Evolutionary conservation across 2,888 invertebrate genomes (phyloP), one percentile per base, ranked within the genome.

Genomic region (Torymus tubicola): DNA sequence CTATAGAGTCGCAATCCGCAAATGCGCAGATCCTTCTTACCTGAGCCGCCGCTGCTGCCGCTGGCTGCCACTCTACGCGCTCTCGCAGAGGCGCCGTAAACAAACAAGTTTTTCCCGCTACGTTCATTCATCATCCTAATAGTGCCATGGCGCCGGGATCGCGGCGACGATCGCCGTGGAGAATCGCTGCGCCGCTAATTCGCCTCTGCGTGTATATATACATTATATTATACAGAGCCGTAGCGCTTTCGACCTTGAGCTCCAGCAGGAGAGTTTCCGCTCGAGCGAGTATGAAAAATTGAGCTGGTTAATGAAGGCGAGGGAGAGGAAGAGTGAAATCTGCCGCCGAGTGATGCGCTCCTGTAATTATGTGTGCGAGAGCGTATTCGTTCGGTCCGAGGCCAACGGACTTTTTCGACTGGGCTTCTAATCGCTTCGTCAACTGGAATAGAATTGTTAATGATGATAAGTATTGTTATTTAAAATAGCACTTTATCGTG

Each of bases 71-170:
- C 5, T 31, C 31, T 31, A 14, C 31, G n/a, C n/a, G 64, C n/a
- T n/a, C n/a, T n/a, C n/a, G n/a, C 10, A n/a, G 5, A 55, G 63
- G 42, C 31, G 80, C 67, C 67, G 84, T 85, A 86, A 87, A 87
- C 86, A 86, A 87, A 87, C 87, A 83, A 83, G 84, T 81, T 80
- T 82, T 80, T n/a, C 68, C 55, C 73, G 2, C 1, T 18, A 52
- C 74, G 53, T 82, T 85, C 88, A 87, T 89, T 85, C 84, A 87
- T 88, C 88, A 87, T 81, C 69, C 76, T 87, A 87, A 88, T 85
- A 84, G 84, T 85, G 80, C 74, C 73, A 73, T 78, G 83, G 80
- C 84, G 84, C 82, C 80, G 31, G 57, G 14, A 2, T 50, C 42
- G 52, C 64, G 70, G 65, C 64, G 73, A 67, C 76, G 76, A 82